Percentiles rank a stretch among this genome's conserved stretches.
These are phyloP conservation scores for Urocolius indicus DNA, from an alignment of 2,113 vertebrate genomes.

Conservation along the genomic window DNA sequence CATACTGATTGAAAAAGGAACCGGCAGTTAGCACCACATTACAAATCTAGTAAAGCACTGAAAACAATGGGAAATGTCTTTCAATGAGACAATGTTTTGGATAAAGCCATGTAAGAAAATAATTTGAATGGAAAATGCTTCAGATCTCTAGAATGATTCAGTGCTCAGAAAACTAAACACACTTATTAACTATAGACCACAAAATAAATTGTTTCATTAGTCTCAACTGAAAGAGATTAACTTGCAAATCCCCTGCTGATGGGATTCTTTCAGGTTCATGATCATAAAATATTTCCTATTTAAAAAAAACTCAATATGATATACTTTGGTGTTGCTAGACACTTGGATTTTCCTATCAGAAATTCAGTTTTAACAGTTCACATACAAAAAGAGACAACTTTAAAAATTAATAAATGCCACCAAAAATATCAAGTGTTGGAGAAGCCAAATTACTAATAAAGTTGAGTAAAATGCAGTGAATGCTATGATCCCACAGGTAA, in stretches of 20 bases:
- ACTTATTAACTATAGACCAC: background rate
- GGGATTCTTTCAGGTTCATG: background rate
- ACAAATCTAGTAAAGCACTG: background rate
- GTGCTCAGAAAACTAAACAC: background rate
- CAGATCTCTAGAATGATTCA: background rate
- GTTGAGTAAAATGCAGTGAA: background rate
- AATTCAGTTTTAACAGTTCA: background rate
- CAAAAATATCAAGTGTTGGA: background rate
- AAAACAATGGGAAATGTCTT: background rate
- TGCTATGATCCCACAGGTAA: background rate
- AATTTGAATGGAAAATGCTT: background rate
- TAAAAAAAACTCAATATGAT: background rate
- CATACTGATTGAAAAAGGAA: background rate
- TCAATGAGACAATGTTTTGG: background rate
- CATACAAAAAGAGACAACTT: background rate
- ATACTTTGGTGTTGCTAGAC: background rate
- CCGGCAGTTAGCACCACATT: background rate
- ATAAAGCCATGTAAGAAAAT: background rate
- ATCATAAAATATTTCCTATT: background rate
- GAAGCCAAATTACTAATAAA: background rate
- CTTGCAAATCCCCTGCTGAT: background rate
- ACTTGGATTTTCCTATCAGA: background rate
- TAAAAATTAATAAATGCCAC: background rate
- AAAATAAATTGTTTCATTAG: slow-evolving; percentile 33
- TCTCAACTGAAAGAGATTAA: slow-evolving; percentile 22